Base-by-base conservation (phyloP, 2,113 vertebrate species). In the Perognathus longimembris region DNA sequence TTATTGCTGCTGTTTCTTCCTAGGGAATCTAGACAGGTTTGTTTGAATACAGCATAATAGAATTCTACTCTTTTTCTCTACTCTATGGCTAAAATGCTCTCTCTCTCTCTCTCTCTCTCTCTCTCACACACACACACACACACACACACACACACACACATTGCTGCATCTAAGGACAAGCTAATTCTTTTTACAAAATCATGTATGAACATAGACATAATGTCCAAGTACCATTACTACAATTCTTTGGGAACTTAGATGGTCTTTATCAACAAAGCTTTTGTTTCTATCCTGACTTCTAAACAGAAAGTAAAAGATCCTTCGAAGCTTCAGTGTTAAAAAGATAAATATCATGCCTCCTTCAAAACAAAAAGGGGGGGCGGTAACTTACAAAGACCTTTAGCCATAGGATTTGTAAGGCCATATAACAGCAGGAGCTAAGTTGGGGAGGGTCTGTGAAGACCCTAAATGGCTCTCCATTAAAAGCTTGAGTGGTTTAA, bases 261-360 rank as follows among this genome's bases (percentile, higher is more conserved):
- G 86, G 40, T 74, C 54, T 91, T 59, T 80, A 40, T 85, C 77
- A 92, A 67, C 66, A 54, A 89, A 67, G 92, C 71, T 95, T 93
- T 93, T 88, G 76, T 79, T 85, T 70, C 77, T 42, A 71, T 69
- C 34, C 30, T 84, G 76, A 38, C 69, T 71, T 69, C 78, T 54
- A 45, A 92, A 87, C 77, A 91, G 69, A 75, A 95, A 88, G n/a
- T 34, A 93, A 69, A 82, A 63, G 54, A 95, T 59, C 20, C 34
- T 88, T 69, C 71, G 76, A 94, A 67, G 26, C 73, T 7, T 79
- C 79, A 18, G 2, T 54, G 63, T 66, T 61, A 28, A 87, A 91
- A 73, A 76, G 71, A 91, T 66, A 88, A 61, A 77, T 86, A 75
- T 15, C 40, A 59, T 73, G 18, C 36, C 54, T 7, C 18, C 17